Evolutionary conservation across 2,113 vertebrate species (phyloP).

Genomic region (Menura novaehollandiae): DNA sequence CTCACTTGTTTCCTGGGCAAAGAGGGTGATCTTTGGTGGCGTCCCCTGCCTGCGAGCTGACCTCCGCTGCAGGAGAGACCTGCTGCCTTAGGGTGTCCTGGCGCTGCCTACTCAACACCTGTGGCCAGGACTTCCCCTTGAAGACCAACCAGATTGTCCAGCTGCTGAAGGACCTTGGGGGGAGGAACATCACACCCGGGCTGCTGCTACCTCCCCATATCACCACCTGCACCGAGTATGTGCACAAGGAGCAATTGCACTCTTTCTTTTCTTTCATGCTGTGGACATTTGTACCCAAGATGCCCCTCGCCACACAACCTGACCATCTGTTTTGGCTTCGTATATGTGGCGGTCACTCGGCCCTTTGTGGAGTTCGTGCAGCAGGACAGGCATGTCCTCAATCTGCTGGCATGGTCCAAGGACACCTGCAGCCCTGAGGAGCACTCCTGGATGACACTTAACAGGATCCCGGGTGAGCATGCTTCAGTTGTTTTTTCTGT

Average conservation of each 20-base stretch:
- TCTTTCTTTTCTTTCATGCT: constrained; percentile 45
- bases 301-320: not conserved
- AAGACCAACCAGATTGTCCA: constrained; percentile 62
- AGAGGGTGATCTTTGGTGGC: constrained; percentile 49
- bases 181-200: constrained; percentile 56
- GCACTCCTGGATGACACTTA: constrained; percentile 71
- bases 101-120: constrained; percentile 59
- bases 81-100: not conserved
- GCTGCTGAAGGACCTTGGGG: constrained; percentile 33
- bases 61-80: constrained; percentile 57
- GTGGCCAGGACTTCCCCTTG: constrained; percentile 69
- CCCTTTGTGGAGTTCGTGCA: constrained; percentile 45
- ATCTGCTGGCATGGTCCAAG: constrained; percentile 57
- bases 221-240: not conserved
- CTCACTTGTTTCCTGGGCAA: constrained; percentile 42
- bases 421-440: constrained; percentile 71
- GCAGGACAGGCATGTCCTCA: not conserved
- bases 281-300: not conserved
- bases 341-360: not conserved
- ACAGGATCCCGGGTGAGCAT: constrained; percentile 67
- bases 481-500: not conserved
- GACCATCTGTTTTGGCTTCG: constrained; percentile 64
- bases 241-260: constrained; percentile 45
- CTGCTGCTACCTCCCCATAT: constrained; percentile 21
- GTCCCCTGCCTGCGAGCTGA: constrained; percentile 57